These are phyloP conservation scores for Pristiophorus japonicus DNA, from an alignment of 2,113 vertebrate species.

Conservation along the genomic window DNA sequence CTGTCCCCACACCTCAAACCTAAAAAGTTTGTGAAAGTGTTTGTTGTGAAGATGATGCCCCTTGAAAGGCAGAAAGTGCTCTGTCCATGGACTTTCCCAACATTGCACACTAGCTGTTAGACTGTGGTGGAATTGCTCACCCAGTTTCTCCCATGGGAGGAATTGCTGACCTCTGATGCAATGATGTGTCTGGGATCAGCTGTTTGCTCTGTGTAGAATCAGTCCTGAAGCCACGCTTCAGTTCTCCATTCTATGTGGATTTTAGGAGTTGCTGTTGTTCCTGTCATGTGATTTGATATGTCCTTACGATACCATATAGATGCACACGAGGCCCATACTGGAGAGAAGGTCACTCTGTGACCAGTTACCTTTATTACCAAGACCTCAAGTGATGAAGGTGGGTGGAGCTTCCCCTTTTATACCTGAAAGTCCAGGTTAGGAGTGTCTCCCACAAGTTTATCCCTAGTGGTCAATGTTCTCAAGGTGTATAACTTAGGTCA, in stretches of 20 bases:
- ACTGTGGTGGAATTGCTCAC: background rate
- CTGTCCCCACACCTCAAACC: background rate
- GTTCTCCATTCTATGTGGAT: background rate
- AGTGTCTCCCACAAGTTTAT: too few relatives aligned
- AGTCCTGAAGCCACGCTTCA: too few relatives aligned
- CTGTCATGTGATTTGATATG: too few relatives aligned
- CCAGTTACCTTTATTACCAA: too few relatives aligned
- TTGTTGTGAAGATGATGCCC: background rate
- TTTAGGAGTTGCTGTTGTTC: background rate
- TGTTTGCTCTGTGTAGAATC: background rate
- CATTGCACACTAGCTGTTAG: background rate
- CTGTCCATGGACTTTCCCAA: background rate
- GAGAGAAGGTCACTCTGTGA: too few relatives aligned
- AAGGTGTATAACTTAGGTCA: too few relatives aligned
- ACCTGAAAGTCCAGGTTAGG: too few relatives aligned
- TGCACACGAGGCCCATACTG: too few relatives aligned
- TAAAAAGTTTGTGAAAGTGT: background rate
- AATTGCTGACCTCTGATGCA: background rate
- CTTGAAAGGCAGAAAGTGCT: background rate
- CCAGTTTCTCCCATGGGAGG: background rate
- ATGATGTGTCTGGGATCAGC: background rate
- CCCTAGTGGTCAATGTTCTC: too few relatives aligned
- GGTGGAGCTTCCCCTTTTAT: too few relatives aligned
- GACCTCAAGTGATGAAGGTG: too few relatives aligned
- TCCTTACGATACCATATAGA: too few relatives aligned